Evolutionary conservation across 2,113 vertebrate genomes (phyloP).

Genomic region (Grammomys surdaster): DNA sequence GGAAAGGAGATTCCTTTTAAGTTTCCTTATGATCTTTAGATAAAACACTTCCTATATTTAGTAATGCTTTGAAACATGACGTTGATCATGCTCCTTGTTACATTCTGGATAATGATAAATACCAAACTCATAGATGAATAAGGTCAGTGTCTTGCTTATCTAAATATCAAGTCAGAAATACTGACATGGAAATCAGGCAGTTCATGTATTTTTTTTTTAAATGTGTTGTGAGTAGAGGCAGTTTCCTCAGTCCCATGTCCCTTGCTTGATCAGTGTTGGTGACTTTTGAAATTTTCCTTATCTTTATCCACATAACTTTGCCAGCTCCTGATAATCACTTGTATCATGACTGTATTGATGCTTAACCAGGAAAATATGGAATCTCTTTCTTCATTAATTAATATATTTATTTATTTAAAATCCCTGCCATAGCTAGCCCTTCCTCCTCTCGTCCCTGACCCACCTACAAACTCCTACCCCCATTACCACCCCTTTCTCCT

Average conservation of each 20-base stretch:
- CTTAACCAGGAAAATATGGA: not conserved
- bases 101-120: not conserved
- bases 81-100: not conserved
- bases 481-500: too few relatives aligned
- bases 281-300: not conserved
- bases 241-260: rapidly evolving
- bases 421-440: too few relatives aligned
- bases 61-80: not conserved
- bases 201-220: not conserved
- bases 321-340: not conserved
- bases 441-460: too few relatives aligned
- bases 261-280: not conserved
- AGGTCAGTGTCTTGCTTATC: not conserved
- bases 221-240: rapidly evolving
- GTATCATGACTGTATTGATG: not conserved
- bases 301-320: not conserved
- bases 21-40: not conserved
- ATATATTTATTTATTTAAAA: too few relatives aligned
- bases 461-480: too few relatives aligned
- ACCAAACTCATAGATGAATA: not conserved
- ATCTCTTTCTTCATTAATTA: too few relatives aligned
- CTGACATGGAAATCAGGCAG: too few relatives aligned
- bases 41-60: not conserved
- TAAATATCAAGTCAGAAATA: not conserved
- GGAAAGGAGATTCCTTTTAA: not conserved